Conservation (phyloP, 2,888 invertebrate genomes). For the Nasonia oneida region DNA sequence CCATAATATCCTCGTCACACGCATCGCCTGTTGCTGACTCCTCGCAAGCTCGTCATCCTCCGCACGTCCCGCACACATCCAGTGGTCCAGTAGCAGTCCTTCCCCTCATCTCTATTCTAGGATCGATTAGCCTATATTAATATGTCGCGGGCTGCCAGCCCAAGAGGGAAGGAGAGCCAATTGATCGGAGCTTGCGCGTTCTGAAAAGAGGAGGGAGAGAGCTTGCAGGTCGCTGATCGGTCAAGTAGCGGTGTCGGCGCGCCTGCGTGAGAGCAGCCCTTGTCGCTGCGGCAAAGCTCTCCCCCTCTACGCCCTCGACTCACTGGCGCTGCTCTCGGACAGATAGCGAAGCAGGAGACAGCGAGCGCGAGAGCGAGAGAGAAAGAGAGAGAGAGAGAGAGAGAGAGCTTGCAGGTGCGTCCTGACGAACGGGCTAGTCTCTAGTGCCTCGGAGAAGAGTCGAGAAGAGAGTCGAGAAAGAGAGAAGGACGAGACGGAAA, state of each 20-base stretch:
- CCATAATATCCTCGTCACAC: neutral
- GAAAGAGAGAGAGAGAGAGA: neutral
- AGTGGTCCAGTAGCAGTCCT: neutral
- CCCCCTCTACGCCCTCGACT: neutral
- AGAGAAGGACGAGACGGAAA: neutral
- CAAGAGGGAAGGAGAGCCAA: slow-evolving; percentile 51
- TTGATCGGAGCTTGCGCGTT: slow-evolving; percentile 50
- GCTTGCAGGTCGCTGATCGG: slow-evolving; percentile 54
- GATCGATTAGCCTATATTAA: slow-evolving; percentile 68
- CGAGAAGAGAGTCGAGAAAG: neutral
- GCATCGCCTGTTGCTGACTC: neutral
- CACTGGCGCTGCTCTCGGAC: neutral
- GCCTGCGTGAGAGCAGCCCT: neutral
- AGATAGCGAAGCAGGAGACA: neutral
- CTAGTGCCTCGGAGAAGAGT: neutral
- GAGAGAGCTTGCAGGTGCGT: slow-evolving; percentile 7
- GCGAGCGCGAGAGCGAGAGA: neutral
- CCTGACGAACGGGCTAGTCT: neutral
- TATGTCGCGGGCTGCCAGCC: slow-evolving; percentile 54
- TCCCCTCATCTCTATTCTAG: neutral
- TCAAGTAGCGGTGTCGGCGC: slow-evolving; percentile 45
- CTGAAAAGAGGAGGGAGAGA: neutral
- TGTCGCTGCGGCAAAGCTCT: slow-evolving; percentile 6
- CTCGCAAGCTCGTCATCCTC: neutral
- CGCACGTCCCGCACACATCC: neutral